Evolutionary conservation across 2,113 vertebrate species (phyloP).

Genomic region (Cyphomyrus discorhynchus): DNA sequence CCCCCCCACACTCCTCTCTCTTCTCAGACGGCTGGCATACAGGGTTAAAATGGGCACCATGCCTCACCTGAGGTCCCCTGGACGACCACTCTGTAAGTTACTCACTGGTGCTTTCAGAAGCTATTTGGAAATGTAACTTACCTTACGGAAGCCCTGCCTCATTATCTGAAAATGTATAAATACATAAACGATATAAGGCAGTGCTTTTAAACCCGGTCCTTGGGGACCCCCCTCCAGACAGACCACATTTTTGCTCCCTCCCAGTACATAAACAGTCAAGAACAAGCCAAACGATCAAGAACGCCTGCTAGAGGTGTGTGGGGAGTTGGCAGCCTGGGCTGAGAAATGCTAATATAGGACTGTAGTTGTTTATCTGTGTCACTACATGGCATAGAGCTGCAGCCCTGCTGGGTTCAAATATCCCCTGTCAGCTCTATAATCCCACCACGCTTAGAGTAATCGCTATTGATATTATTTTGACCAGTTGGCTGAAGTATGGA

Average conservation of each 20-base stretch:
- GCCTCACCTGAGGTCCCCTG: constrained; percentile 70
- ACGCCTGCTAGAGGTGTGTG: neutral
- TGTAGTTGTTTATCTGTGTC: neutral
- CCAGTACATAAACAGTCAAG: neutral
- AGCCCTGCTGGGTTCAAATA: neutral
- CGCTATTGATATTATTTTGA: neutral
- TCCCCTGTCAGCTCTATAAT: neutral
- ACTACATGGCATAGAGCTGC: neutral
- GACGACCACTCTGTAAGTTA: constrained; percentile 79
- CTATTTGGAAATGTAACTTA: neutral
- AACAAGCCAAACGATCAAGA: neutral
- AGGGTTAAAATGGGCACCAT: constrained; percentile 75
- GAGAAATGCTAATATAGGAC: neutral
- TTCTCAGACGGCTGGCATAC: constrained; percentile 76
- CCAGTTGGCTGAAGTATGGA: neutral
- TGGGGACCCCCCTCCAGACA: neutral
- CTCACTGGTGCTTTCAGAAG: neutral
- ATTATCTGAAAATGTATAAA: neutral
- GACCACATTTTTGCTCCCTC: neutral
- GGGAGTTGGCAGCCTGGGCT: neutral
- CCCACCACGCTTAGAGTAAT: neutral
- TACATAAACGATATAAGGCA: neutral
- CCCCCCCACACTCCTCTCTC: neutral
- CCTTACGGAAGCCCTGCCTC: neutral
- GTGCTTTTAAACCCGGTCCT: neutral